Percentiles rank a stretch among this genome's conserved stretches.
These are phyloP conservation scores for Cosmorhoe ocellata DNA, from an alignment of 2,888 invertebrate genomes.

Conservation along the genomic window DNA sequence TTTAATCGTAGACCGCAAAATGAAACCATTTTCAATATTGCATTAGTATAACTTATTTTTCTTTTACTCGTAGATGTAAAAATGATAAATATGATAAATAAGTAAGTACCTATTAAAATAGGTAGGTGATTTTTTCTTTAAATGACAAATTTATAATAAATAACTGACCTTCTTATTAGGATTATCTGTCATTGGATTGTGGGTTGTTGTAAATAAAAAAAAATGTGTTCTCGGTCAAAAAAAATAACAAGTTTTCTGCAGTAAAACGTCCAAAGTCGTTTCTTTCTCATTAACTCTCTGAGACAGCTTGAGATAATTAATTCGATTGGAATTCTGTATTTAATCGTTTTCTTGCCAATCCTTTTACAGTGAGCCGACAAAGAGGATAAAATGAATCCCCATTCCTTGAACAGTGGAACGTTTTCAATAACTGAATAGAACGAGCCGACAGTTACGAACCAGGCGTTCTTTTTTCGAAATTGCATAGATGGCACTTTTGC, in stretches of 20 bases:
- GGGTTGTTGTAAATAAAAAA: too few relatives aligned
- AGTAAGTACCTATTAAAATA: too few relatives aligned
- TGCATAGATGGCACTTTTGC: constrained; percentile 34
- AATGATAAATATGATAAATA: too few relatives aligned
- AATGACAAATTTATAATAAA: too few relatives aligned
- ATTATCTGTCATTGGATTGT: too few relatives aligned
- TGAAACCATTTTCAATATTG: constrained; percentile 3
- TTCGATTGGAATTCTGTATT: constrained; percentile 36
- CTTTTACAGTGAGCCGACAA: constrained; percentile 28
- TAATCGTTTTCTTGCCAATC: constrained; percentile 34
- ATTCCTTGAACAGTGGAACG: constrained; percentile 48
- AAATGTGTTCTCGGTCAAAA: too few relatives aligned
- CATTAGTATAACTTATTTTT: too few relatives aligned
- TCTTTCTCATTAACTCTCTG: constrained; percentile 11
- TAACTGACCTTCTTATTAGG: too few relatives aligned
- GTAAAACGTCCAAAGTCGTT: background rate
- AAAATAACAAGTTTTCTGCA: too few relatives aligned
- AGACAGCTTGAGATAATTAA: constrained; percentile 32
- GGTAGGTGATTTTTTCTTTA: too few relatives aligned
- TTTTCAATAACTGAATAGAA: constrained; percentile 65
- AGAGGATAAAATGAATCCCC: constrained; percentile 36
- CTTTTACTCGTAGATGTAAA: too few relatives aligned
- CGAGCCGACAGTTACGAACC: constrained; percentile 39
- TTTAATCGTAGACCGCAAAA: background rate
- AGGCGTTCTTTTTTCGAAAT: constrained; percentile 43